Base-by-base conservation (phyloP, 2,797 vertebrate genomes). In the Hirundo rustica region DNA sequence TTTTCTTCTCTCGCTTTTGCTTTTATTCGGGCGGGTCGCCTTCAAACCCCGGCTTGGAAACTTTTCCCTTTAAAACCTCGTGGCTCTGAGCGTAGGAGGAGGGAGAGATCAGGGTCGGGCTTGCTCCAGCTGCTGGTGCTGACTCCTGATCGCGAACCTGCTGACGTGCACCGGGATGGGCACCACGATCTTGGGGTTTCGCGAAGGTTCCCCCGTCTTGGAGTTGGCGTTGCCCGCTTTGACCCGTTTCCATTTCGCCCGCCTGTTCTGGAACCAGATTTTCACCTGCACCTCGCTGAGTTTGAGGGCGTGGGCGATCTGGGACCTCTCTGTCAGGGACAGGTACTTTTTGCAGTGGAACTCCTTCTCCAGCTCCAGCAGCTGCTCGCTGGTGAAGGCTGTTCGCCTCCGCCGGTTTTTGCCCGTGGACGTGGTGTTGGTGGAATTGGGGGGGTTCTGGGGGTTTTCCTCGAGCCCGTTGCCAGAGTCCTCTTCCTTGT, bases 331-430 rank as follows among this genome's bases (percentile, higher is more conserved):
- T 1, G 99, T 99, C 57, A 99, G 97, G 11, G 99, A 99, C 89
- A 99, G 99, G 98, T 99, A 99, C 96, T 99, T 99, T 97, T 99
- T 99, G 97, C 99, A 99, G 98, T 99, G 99, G 80, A 99, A 99
- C 94, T 99, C 99, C 91, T 99, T 99, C 97, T 99, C 99, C 96
- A 99, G 98, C 97, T 99, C 99, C 97, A 99, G 98, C 75, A 99
- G 99, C 97, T 99, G 99, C 97, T 99, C 99, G 94, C 99, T 99
- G 91, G 99, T 99, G 97, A 99, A 99, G 42, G 99, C 99, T 14
- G 99, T 99, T 91, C 99, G 96, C 96, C 99, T 97, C 96, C 99
- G 97, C 71, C 99, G 97, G 98, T 99, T 99, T 96, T 99, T 99
- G 20, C 99, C 98, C 0, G 98, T 98, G 75, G 98, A 98, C 0